Evolutionary conservation across 2,113 vertebrate genomes (phyloP), one percentile per base, ranked within the genome.

Genomic region (Solea solea): DNA sequence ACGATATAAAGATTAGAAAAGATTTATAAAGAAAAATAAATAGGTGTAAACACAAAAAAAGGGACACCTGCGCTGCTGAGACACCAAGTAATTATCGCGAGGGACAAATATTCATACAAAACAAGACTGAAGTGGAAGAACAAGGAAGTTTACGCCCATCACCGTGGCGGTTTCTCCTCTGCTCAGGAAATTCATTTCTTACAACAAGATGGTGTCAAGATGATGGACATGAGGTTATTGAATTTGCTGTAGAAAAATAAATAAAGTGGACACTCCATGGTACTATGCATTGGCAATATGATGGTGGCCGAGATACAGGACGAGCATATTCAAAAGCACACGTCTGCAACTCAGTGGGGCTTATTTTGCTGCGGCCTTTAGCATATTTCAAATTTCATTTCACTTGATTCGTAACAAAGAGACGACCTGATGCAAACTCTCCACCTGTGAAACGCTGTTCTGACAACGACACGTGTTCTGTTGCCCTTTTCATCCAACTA

Each of bases 181-280:
- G 9, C 34, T 75, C 72, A 84, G 81, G 77, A 87, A 83, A 78
- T 84, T 7, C 44, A 72, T 73, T 68, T 69, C 64, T 39, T 49
- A 14, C 10, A 61, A 69, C 21, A 55, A 72, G 70, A 63, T 69
- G 40, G 5, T 25, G 10, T n/a, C 58, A 55, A 50, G 45, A 52
- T 25, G 0, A 0, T 5, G 28, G 21, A 42, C 10, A 64, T 16
- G 21, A 46, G 12, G 49, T 62, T 72, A 69, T 61, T 74, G 56
- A 60, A 64, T 76, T 64, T 52, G 7, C 14, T 48, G 7, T 48
- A 13, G 0, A 48, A 39, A 25, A 8, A 25, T 48, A 12, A 64
- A 62, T 21, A 57, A 77, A 48, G 51, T 40, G 34, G 34, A 34
- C 34, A 34, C 52, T 55, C 8, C 39, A 14, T 57, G 62, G 48